Base-by-base conservation (phyloP, 2,113 vertebrate species). In the Motacilla alba region DNA sequence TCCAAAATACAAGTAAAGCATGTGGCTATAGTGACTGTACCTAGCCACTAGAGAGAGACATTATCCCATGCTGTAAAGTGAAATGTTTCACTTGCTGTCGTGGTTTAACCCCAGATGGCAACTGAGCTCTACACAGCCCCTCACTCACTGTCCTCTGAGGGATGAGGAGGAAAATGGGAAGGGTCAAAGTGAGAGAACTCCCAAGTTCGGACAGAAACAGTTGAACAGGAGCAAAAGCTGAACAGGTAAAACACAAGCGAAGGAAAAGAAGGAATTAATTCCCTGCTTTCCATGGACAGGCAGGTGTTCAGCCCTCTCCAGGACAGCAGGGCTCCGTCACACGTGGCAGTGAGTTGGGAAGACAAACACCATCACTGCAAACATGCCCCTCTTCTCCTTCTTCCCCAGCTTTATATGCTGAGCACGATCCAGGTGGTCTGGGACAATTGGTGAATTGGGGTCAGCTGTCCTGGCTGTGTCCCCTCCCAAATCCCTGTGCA, bases 21-120 rank as follows among this genome's bases (percentile, higher is more conserved):
- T 60, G 62, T 15, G 7, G 80, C 73, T 95, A 26, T 96, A 94
- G 89, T 97, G 93, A 83, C 94, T 95, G 83, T 89, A 93, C 95
- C 94, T 97, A 94, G 78, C 95, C 95, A 96, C 95, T 97, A 97
- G 96, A 97, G 95, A 96, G 96, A 97, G 96, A 97, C 96, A 94
- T 97, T 79, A 92, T 96, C 93, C 96, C 76, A 72, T 41, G 83
- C 26, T 94, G 94, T 81, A 87, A 92, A 89, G 76, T 28, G 60
- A 70, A 95, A 59, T 52, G 89, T 81, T 95, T 84, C 76, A 49
- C 76, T 86, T 47, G 44, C 11, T 69, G 62, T 56, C 6, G 6
- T 56, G 55, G 35, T 75, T 91, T 91, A 87, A 87, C 68, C 89
- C 68, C 76, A 68, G 35, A 28, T 12, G 14, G 27, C 37, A 68